These are phyloP conservation scores for Myzus persicae DNA, from an alignment of 1,140 invertebrate genomes.

Conservation along the genomic window DNA sequence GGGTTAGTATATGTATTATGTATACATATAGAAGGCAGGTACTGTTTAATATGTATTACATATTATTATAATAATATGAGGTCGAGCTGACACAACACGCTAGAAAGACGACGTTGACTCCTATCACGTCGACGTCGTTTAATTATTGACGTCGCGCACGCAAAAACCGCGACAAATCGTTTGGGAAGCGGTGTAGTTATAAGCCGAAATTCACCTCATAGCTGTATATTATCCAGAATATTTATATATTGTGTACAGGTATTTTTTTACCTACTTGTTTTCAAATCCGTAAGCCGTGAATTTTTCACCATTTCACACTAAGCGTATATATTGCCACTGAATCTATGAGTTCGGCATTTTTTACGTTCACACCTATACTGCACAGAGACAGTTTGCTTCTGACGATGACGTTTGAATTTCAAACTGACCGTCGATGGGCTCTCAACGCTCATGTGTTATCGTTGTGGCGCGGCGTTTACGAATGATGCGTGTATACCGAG, in stretches of 20 bases:
- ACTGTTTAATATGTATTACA: background rate
- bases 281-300: background rate
- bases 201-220: background rate
- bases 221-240: background rate
- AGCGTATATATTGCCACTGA: background rate
- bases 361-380: background rate
- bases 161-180: slow-evolving; percentile 10
- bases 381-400: background rate
- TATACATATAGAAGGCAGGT: background rate
- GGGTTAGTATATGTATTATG: background rate
- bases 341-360: background rate
- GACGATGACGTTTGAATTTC: no score
- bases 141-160: slow-evolving; percentile 19
- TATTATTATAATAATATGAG: background rate
- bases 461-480: background rate
- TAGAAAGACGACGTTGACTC: background rate
- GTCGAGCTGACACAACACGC: background rate
- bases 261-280: background rate
- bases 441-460: background rate
- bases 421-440: background rate
- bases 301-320: background rate
- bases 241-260: background rate
- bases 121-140: background rate
- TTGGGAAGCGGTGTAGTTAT: background rate
- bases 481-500: background rate